phyloP scores from a whole-genome alignment of 2,797 vertebrate species.

The Micromesistius poutassou region DNA sequence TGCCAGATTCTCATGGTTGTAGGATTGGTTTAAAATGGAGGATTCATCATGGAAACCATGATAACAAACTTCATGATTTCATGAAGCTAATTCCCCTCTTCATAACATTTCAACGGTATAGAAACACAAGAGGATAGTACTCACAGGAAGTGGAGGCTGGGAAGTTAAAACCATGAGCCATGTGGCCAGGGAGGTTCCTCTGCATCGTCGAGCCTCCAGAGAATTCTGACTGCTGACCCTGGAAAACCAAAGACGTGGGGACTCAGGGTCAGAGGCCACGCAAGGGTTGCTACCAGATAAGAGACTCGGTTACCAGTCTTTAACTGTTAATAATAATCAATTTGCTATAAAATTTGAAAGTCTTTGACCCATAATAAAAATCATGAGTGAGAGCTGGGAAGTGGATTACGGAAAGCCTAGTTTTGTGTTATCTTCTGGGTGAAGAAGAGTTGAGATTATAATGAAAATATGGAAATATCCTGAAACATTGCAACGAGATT shows the following conservation, averaged over 20 bases:
- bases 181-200: constrained; percentile 17
- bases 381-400: no score
- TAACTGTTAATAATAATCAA: neutral
- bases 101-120: neutral
- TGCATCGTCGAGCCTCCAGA: constrained; percentile 14
- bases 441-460: no score
- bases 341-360: neutral
- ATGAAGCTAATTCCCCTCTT: neutral
- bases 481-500: no score
- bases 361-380: no score
- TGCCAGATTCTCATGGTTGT: neutral
- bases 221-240: constrained; percentile 38
- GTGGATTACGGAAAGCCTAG: no score
- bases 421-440: no score
- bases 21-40: neutral
- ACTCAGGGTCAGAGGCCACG: neutral
- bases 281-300: neutral
- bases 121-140: constrained; percentile 13
- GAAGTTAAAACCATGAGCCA: constrained; percentile 26
- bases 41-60: neutral
- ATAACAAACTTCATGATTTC: neutral
- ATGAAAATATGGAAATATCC: no score
- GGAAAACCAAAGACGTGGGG: neutral
- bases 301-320: neutral
- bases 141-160: constrained; percentile 42